Percentiles rank a stretch among this genome's conserved stretches.
Evolutionary conservation across 2,113 vertebrate species (phyloP).

Genomic region (Empidonax alnorum): DNA sequence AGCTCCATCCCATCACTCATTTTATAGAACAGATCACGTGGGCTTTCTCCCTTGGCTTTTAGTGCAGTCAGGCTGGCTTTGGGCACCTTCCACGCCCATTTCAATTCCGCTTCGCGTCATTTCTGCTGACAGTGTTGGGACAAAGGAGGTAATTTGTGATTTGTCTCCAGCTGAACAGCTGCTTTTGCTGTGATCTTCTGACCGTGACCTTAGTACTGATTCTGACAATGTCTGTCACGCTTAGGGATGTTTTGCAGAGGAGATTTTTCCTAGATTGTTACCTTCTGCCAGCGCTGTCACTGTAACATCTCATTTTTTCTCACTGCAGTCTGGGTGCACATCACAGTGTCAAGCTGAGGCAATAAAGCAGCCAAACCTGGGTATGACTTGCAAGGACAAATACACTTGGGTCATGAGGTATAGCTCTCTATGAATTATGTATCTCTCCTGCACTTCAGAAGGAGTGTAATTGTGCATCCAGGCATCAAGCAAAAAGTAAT

Average conservation of each 20-base stretch:
- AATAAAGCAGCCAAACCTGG: neutral
- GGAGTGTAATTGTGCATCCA: slow-evolving; percentile 3
- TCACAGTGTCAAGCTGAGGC: neutral
- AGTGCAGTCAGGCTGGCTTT: neutral
- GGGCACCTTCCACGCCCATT: neutral
- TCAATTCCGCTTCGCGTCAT: neutral
- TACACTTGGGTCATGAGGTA: neutral
- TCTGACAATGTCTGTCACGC: neutral
- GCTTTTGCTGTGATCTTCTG: neutral
- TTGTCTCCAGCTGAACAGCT: neutral
- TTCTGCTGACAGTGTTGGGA: neutral
- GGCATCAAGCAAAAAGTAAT: slow-evolving; percentile 8
- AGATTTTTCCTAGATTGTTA: neutral
- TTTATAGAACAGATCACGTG: neutral
- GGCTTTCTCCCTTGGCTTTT: neutral
- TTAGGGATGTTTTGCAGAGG: neutral
- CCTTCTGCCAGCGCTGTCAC: neutral
- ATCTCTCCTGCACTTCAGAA: neutral
- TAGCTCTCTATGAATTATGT: neutral
- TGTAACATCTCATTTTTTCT: neutral
- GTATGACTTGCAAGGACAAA: slow-evolving; percentile 22
- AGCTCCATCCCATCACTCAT: accelerated
- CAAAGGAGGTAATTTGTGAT: neutral
- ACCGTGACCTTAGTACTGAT: neutral
- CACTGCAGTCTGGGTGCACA: neutral